phyloP scores from a whole-genome alignment of 2,113 vertebrate genomes.

The Vulpes ferrilata region DNA sequence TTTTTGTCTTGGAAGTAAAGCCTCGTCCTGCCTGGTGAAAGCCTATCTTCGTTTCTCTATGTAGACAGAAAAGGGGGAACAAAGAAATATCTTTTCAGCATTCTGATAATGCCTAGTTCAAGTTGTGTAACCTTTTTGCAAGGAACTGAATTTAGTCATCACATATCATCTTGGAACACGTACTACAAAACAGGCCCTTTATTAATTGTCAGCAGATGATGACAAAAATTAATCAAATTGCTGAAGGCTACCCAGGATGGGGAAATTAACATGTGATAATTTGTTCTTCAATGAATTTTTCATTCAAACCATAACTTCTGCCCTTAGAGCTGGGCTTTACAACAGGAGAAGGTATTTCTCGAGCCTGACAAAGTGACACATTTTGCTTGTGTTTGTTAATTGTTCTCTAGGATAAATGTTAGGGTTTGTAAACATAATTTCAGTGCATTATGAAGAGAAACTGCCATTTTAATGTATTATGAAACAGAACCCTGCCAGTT shows the following conservation, averaged over 20 bases:
- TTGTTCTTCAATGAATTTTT: conserved; percentile 56
- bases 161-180: not conserved
- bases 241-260: not conserved
- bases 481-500: not conserved
- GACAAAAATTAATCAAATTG: conserved; percentile 64
- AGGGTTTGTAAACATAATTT: not conserved
- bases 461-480: conserved; percentile 15
- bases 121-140: conserved; percentile 32
- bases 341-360: conserved; percentile 34
- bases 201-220: conserved; percentile 54
- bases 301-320: conserved; percentile 11
- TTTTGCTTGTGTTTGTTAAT: conserved; percentile 34
- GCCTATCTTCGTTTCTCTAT: not conserved
- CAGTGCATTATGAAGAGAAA: conserved; percentile 2
- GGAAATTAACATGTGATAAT: conserved; percentile 52
- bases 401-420: conserved; percentile 60
- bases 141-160: conserved; percentile 35
- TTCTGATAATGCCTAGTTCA: not conserved
- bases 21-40: not conserved
- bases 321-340: not conserved
- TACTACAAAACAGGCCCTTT: conserved; percentile 34
- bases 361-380: conserved; percentile 34
- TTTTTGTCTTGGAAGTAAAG: not conserved
- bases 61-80: not conserved
- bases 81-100: not conserved